phyloP scores from a whole-genome alignment of 2,113 vertebrate species.

The Phaethon lepturus region DNA sequence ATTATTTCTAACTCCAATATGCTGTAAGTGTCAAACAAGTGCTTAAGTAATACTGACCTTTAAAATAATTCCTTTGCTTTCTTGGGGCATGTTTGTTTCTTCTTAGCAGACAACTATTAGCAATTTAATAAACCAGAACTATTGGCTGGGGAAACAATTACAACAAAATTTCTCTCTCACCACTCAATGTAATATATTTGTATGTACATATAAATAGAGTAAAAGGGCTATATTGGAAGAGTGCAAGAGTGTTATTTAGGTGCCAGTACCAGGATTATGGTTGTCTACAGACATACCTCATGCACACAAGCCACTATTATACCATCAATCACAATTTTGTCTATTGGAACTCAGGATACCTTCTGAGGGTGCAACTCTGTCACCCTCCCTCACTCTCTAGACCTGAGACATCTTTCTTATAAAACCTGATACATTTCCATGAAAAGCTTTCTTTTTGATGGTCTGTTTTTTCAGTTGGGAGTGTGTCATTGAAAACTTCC shows the following conservation, averaged over 20 bases:
- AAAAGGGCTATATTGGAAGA: neutral
- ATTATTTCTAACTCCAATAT: neutral
- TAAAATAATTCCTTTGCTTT: slow-evolving; percentile 28
- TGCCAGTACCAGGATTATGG: neutral
- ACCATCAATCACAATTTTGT: neutral
- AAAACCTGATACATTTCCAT: neutral
- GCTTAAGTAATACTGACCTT: slow-evolving; percentile 20
- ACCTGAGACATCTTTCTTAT: neutral
- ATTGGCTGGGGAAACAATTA: neutral
- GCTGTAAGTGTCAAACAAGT: neutral
- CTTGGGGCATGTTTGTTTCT: neutral
- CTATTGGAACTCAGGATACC: neutral
- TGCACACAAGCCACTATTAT: neutral
- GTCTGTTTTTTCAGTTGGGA: neutral
- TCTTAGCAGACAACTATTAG: neutral
- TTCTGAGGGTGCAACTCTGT: neutral
- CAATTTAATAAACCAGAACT: slow-evolving; percentile 2
- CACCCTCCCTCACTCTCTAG: neutral
- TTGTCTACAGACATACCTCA: neutral
- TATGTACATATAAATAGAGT: neutral
- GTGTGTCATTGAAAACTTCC: neutral
- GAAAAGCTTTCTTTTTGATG: neutral
- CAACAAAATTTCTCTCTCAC: neutral
- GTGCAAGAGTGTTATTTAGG: neutral
- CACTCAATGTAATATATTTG: neutral